Evolutionary conservation across 2,888 invertebrate species (phyloP).

Genomic region (Troides aeacus): DNA sequence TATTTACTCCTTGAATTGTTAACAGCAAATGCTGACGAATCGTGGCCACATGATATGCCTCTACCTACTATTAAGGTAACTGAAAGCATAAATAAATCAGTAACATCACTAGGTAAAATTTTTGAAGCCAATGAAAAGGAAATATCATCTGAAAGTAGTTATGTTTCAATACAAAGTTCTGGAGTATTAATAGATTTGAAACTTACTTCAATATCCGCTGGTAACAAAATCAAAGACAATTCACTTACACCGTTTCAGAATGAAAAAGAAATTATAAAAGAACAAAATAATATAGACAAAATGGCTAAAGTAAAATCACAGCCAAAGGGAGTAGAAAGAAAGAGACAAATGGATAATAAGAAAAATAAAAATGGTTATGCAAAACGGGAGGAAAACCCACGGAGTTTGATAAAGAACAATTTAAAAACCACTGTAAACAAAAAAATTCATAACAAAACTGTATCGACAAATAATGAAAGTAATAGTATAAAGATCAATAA

Average conservation of each 20-base stretch:
- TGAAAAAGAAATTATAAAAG: constrained; percentile 17
- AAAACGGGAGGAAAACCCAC: constrained; percentile 4
- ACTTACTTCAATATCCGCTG: constrained; percentile 15
- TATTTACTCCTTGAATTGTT: constrained; percentile 7
- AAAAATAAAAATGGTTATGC: neutral
- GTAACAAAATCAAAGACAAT: constrained; percentile 11
- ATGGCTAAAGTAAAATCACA: constrained; percentile 9
- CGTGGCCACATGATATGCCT: constrained; percentile 55
- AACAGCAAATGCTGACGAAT: constrained; percentile 61
- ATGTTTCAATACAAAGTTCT: constrained; percentile 21
- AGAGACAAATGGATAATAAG: neutral
- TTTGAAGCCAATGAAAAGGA: constrained; percentile 52
- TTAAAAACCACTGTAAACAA: neutral
- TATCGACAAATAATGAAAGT: constrained; percentile 1
- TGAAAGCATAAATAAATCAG: constrained; percentile 56
- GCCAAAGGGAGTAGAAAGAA: neutral
- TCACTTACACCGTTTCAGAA: constrained; percentile 20
- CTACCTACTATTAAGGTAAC: constrained; percentile 46
- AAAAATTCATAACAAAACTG: constrained; percentile 4
- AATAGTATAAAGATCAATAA: neutral
- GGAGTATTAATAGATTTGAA: constrained; percentile 20
- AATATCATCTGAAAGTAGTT: constrained; percentile 16
- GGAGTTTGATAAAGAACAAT: constrained; percentile 8
- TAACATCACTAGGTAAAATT: constrained; percentile 61
- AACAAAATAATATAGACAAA: constrained; percentile 5